Evolutionary conservation across 1,140 invertebrate species (phyloP).

Genomic region (Dinoponera quadriceps): DNA sequence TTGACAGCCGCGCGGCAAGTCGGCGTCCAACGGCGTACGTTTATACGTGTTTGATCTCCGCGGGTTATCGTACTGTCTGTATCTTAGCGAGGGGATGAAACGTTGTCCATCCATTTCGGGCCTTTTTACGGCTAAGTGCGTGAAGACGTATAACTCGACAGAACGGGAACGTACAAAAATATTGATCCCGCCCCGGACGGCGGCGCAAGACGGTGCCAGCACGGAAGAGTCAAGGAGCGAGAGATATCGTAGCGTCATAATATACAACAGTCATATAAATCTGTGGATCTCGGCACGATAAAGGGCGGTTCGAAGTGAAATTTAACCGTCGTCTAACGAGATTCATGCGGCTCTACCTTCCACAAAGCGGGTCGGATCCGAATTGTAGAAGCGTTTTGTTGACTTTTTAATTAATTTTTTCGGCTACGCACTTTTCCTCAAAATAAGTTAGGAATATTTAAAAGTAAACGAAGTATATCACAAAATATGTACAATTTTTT

Average conservation of each 20-base stretch:
- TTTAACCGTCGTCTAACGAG: too few species aligned
- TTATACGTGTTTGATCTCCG: conserved; percentile 56
- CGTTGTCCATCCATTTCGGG: conserved; percentile 32
- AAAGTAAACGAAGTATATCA: too few species aligned
- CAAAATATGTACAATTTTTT: too few species aligned
- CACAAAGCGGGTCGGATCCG: too few species aligned
- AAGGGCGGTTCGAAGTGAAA: too few species aligned
- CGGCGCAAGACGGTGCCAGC: conserved; percentile 6
- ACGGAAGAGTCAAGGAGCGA: conserved; percentile 34
- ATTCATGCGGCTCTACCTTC: too few species aligned
- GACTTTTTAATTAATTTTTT: too few species aligned
- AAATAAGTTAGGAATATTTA: too few species aligned
- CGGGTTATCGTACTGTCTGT: conserved; percentile 49
- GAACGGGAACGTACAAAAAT: conserved; percentile 46
- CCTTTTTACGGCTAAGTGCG: conserved; percentile 52
- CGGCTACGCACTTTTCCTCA: too few species aligned
- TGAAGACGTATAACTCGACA: conserved; percentile 38
- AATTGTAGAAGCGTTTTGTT: too few species aligned
- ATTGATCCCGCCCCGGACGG: conserved; percentile 39
- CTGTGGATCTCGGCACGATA: neutral
- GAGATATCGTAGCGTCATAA: conserved; percentile 33
- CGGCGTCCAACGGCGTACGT: conserved; percentile 29
- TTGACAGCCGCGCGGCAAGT: conserved; percentile 47
- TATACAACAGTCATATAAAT: conserved; percentile 30
- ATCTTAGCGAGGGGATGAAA: conserved; percentile 25